Evolutionary conservation across 2,888 invertebrate species (phyloP).

Genomic region (Microplitis deprimator): DNA sequence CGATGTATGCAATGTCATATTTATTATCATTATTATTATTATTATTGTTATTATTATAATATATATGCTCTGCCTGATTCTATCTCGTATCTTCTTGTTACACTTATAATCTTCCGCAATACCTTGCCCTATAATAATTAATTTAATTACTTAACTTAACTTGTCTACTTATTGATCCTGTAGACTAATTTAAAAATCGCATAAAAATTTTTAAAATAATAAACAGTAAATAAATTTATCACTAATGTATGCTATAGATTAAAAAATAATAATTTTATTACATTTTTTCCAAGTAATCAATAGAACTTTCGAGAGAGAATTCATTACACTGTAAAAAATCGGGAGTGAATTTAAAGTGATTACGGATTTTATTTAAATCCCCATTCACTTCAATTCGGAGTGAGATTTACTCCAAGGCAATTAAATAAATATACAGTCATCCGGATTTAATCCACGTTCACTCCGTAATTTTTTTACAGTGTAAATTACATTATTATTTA

Average conservation of each 20-base stretch:
- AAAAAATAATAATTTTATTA: background rate
- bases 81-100: conserved; percentile 44
- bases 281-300: background rate
- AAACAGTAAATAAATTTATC: background rate
- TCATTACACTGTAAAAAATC: background rate
- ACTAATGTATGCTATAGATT: background rate
- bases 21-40: conserved; percentile 20
- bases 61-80: conserved; percentile 51
- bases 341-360: no score
- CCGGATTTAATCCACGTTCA: no score
- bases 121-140: conserved; percentile 16
- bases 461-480: no score
- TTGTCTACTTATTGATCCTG: background rate
- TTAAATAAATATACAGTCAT: no score
- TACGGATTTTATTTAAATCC: no score
- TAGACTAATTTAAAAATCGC: background rate
- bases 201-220: background rate
- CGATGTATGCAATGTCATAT: conserved; percentile 54
- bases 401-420: no score
- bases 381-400: no score
- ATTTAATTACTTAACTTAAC: background rate
- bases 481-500: background rate
- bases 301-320: background rate
- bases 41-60: background rate
- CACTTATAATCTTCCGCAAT: conserved; percentile 34